These are phyloP conservation scores for Ophioninae sp. DNA, from an alignment of 2,888 invertebrate species.

Conservation along the genomic window DNA sequence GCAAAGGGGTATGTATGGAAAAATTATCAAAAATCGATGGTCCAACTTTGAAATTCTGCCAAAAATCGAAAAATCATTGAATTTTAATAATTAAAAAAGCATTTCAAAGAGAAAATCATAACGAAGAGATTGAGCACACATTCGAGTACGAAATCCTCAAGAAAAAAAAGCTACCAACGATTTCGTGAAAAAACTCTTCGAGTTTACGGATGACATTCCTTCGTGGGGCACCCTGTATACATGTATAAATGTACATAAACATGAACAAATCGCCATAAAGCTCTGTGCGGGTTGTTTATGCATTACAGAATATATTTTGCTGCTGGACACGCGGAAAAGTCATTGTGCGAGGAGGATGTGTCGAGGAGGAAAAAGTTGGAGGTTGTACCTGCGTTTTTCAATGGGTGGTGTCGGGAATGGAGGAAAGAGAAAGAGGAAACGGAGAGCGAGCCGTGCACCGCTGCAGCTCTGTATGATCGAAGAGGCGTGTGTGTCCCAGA, in stretches of 20 bases:
- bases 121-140: too few relatives aligned
- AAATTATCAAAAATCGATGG: too few relatives aligned
- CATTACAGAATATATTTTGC: slow-evolving; percentile 44
- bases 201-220: too few relatives aligned
- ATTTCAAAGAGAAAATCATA: too few relatives aligned
- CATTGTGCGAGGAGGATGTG: slow-evolving; percentile 28
- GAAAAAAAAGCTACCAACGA: too few relatives aligned
- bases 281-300: slow-evolving; percentile 44
- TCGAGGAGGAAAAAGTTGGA: slow-evolving; percentile 38
- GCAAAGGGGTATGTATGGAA: too few relatives aligned
- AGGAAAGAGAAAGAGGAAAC: slow-evolving; percentile 22
- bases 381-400: slow-evolving; percentile 33
- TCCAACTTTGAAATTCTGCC: too few relatives aligned
- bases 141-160: too few relatives aligned
- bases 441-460: slow-evolving; percentile 36
- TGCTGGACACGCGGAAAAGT: slow-evolving; percentile 38
- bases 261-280: slow-evolving; percentile 28
- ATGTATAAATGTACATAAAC: slow-evolving; percentile 10
- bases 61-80: too few relatives aligned
- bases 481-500: slow-evolving; percentile 55
- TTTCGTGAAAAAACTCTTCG: too few relatives aligned
- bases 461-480: slow-evolving; percentile 55
- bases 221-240: neutral
- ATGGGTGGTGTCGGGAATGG: slow-evolving; percentile 32
- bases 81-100: too few relatives aligned